Conservation (phyloP, 2,888 invertebrate genomes). For the Dicycla oo region DNA sequence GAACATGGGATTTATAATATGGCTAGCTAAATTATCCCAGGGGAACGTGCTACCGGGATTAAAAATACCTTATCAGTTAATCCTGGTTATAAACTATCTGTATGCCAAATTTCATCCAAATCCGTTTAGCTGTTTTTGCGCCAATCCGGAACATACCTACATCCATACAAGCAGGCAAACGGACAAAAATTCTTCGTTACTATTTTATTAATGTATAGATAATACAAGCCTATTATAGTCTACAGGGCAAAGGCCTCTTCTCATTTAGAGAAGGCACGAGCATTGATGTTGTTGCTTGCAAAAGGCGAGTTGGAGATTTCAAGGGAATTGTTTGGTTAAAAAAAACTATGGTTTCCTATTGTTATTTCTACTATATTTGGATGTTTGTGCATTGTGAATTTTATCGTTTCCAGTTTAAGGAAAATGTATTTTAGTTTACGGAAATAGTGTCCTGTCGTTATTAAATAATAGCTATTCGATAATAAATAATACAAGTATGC, state of each 20-base stretch:
- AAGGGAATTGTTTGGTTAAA: neutral
- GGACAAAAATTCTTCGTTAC: too few relatives aligned
- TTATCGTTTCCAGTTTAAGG: neutral
- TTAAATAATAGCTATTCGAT: slow-evolving; percentile 1
- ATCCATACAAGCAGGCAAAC: neutral
- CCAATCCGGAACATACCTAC: too few relatives aligned
- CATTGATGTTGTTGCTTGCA: too few relatives aligned
- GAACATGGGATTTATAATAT: neutral
- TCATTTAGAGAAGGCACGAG: neutral
- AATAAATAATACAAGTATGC: too few relatives aligned
- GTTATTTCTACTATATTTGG: neutral
- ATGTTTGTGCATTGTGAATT: neutral
- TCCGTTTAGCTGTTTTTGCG: too few relatives aligned
- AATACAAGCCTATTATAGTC: too few relatives aligned
- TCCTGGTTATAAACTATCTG: too few relatives aligned
- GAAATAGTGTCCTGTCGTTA: slow-evolving; percentile 5
- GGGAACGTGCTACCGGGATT: too few relatives aligned
- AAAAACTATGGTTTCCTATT: neutral
- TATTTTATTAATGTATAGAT: too few relatives aligned
- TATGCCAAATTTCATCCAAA: too few relatives aligned
- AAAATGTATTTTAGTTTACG: slow-evolving; percentile 12
- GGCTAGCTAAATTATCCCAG: neutral
- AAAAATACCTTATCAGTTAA: too few relatives aligned
- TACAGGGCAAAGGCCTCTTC: neutral
- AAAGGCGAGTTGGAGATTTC: neutral